Percentiles rank a stretch among this genome's conserved stretches.
These are phyloP conservation scores for Elysia chlorotica DNA, from an alignment of 1,140 invertebrate genomes.

Conservation along the genomic window DNA sequence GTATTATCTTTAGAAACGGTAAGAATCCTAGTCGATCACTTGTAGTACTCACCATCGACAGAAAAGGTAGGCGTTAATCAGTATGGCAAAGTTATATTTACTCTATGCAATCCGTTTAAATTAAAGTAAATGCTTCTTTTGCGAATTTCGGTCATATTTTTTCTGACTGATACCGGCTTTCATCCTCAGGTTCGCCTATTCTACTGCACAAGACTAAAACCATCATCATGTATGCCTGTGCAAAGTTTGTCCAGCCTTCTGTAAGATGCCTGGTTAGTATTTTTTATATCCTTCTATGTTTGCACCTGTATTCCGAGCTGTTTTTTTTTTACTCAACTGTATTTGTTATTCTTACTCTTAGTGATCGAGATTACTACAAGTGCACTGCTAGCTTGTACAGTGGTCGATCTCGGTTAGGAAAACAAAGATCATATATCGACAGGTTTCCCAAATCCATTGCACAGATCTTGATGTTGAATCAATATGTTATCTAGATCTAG, in stretches of 20 bases:
- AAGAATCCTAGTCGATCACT: neutral
- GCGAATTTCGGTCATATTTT: neutral
- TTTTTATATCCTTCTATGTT: too few species aligned
- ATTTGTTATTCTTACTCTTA: too few species aligned
- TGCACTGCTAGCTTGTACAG: too few species aligned
- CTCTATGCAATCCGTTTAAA: neutral
- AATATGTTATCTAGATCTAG: too few species aligned
- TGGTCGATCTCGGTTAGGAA: too few species aligned
- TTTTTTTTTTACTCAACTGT: too few species aligned
- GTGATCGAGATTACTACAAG: too few species aligned
- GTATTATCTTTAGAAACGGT: neutral
- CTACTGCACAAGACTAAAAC: conserved; percentile 8
- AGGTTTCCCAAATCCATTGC: too few species aligned
- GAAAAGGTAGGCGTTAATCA: neutral
- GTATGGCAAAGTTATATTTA: neutral
- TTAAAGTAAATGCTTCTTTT: neutral
- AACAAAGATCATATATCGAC: too few species aligned
- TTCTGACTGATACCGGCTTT: conserved; percentile 13
- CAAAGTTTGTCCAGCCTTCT: conserved; percentile 40
- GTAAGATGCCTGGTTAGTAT: conserved; percentile 44
- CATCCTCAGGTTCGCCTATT: conserved; percentile 25
- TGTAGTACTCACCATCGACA: neutral
- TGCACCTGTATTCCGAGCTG: too few species aligned
- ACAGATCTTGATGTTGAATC: too few species aligned
- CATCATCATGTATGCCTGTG: conserved; percentile 41